A percentile compares a stretch with the other conserved stretches of the same genome.
These are phyloP conservation scores for Labia minor DNA, from an alignment of 2,888 invertebrate species.

Conservation along the genomic window DNA sequence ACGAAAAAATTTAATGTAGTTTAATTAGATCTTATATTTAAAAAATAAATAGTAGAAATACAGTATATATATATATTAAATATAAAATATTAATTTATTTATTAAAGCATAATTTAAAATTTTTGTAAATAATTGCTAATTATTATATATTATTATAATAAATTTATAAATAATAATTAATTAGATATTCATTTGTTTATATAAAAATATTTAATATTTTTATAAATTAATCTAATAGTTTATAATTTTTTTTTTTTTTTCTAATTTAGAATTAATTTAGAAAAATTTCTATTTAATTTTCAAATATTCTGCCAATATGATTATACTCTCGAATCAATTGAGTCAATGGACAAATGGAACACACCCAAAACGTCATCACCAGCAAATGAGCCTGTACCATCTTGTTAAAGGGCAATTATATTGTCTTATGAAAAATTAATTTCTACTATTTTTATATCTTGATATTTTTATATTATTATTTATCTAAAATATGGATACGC, in stretches of 20 bases:
- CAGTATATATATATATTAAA: too few relatives aligned
- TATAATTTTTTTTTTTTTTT: not conserved
- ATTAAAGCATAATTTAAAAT: too few relatives aligned
- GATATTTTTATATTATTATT: not conserved
- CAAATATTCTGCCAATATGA: too few relatives aligned
- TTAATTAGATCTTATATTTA: too few relatives aligned
- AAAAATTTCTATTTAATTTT: not conserved
- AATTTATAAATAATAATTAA: not conserved
- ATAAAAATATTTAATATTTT: not conserved
- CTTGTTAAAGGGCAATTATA: not conserved
- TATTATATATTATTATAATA: not conserved
- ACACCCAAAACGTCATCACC: constrained; percentile 1
- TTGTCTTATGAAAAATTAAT: too few relatives aligned
- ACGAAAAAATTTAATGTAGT: too few relatives aligned
- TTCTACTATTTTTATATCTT: not conserved
- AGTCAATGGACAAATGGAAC: not conserved
- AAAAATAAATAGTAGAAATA: too few relatives aligned
- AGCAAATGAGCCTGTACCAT: not conserved
- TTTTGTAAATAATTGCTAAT: not conserved
- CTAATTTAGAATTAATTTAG: not conserved
- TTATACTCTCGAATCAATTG: not conserved
- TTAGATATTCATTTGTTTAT: not conserved
- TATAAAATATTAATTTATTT: too few relatives aligned
- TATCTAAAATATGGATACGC: not conserved
- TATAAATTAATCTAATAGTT: too few relatives aligned